Evolutionary conservation across 2,797 vertebrate species (phyloP), one percentile per base, ranked within the genome.

Genomic region (Paratrypauchen microcephalus): DNA sequence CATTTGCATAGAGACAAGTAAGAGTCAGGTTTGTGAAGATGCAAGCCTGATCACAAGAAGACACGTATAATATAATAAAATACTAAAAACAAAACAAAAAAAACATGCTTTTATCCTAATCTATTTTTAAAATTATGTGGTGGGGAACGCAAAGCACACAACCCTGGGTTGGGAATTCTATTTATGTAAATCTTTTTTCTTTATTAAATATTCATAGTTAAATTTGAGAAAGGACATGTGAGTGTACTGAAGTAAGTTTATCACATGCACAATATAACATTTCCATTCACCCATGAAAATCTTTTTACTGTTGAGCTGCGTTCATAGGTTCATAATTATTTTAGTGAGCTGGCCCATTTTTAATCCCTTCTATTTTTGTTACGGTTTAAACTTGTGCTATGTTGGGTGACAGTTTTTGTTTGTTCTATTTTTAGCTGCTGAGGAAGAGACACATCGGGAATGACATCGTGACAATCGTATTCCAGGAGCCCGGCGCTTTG

Each of bases 401-500:
- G 6, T 52, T 50, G 26, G 3, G 1, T 21, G 39, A 9, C 54
- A 73, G 50, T 2, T 65, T 32, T 78, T 74, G 57, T 71, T 47
- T 16, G 9, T 59, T 59, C 48, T 6, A 68, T 70, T 16, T 0
- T 41, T 86, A 98, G 96, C 85, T 98, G 73, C 91, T 98, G 80
- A 92, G 96, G 79, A 98, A 98, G 73, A 94, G 96, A 23, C 96
- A 98, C 86, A 97, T 98, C 1, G 96, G 96, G 61, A 98, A 98
- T 32, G 95, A 98, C 88, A 98, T 98, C 0, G 95, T 98, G 81
- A 98, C 96, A 23, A 95, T 98, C 77, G 93, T 98, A 87, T 98
- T 98, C 91, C 96, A 98, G 91, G 96, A 98, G 79, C 94, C 95
- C 0, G 96, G 95, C 8, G 95, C 96, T 0, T 86, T 92, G 71